Percentiles rank a stretch among this genome's conserved stretches.
These are phyloP conservation scores for Pyrrhia umbra DNA, from an alignment of 2,888 invertebrate species.

Conservation along the genomic window DNA sequence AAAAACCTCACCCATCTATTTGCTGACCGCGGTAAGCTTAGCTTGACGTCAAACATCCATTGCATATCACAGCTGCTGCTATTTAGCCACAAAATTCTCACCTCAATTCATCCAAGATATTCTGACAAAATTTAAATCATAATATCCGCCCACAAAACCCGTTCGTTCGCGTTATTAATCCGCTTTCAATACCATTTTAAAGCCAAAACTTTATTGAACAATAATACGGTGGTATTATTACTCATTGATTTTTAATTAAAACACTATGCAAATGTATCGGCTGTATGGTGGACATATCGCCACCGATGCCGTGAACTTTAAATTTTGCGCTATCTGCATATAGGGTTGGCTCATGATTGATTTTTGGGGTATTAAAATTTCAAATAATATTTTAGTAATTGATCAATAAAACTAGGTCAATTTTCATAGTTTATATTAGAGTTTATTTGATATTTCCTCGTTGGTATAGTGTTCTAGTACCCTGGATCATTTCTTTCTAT, in stretches of 20 bases:
- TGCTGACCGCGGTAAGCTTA: no score
- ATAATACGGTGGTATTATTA: constrained; percentile 52
- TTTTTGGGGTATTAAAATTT: no score
- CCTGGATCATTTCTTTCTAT: no score
- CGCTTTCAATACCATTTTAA: constrained; percentile 26
- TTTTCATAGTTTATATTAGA: no score
- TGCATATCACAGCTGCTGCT: neutral
- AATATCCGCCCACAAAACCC: neutral
- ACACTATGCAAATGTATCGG: constrained; percentile 63
- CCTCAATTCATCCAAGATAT: neutral
- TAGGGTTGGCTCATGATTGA: constrained; percentile 30
- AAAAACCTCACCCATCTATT: no score
- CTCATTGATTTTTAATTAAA: constrained; percentile 68
- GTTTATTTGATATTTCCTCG: no score
- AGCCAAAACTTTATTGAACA: constrained; percentile 43
- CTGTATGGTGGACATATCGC: constrained; percentile 32
- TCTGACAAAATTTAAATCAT: constrained; percentile 2
- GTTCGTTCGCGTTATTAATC: constrained; percentile 17
- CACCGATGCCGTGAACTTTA: constrained; percentile 46
- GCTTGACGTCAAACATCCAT: no score
- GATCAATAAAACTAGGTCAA: no score
- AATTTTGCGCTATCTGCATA: constrained; percentile 38
- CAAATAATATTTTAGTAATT: no score
- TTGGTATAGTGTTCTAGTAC: no score
- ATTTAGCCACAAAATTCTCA: neutral